Percentiles rank a stretch among this genome's conserved stretches.
Conservation (phyloP, 1,140 invertebrate genomes). For the Leptopilina clavipes region DNA sequence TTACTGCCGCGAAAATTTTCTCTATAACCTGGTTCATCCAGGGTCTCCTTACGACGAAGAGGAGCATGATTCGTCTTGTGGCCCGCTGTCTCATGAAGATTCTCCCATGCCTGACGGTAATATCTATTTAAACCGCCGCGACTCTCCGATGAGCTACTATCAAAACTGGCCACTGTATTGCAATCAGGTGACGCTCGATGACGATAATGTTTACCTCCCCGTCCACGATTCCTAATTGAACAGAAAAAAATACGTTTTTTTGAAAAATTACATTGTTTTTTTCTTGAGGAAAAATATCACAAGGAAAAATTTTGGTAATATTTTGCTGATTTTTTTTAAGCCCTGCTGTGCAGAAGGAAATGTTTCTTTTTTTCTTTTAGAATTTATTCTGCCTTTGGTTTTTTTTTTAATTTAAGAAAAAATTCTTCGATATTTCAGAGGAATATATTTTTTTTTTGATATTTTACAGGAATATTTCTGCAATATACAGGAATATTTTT, state of each 20-base stretch:
- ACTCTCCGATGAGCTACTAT: conserved; percentile 89
- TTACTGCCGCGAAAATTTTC: conserved; percentile 74
- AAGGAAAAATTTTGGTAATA: too few relatives aligned
- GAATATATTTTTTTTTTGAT: neutral
- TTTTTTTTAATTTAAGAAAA: too few relatives aligned
- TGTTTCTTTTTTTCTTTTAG: too few relatives aligned
- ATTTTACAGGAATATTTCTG: neutral
- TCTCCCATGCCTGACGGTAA: conserved; percentile 94
- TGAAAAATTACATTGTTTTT: neutral
- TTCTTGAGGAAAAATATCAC: too few relatives aligned
- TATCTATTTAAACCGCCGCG: conserved; percentile 87
- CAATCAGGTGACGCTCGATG: conserved; percentile 91
- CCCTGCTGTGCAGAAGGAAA: too few relatives aligned
- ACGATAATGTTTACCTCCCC: conserved; percentile 87
- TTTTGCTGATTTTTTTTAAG: too few relatives aligned
- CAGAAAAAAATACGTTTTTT: conserved; percentile 53
- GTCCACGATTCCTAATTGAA: conserved; percentile 78
- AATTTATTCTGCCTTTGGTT: too few relatives aligned
- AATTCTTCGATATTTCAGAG: too few relatives aligned
- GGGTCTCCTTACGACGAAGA: conserved; percentile 81
- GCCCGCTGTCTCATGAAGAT: conserved; percentile 87
- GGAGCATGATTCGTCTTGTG: conserved; percentile 78
- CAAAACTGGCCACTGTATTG: conserved; percentile 90
- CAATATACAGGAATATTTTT: neutral
- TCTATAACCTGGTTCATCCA: conserved; percentile 79